These are phyloP conservation scores for Limenitis camilla DNA, from an alignment of 2,888 invertebrate species.

Conservation along the genomic window DNA sequence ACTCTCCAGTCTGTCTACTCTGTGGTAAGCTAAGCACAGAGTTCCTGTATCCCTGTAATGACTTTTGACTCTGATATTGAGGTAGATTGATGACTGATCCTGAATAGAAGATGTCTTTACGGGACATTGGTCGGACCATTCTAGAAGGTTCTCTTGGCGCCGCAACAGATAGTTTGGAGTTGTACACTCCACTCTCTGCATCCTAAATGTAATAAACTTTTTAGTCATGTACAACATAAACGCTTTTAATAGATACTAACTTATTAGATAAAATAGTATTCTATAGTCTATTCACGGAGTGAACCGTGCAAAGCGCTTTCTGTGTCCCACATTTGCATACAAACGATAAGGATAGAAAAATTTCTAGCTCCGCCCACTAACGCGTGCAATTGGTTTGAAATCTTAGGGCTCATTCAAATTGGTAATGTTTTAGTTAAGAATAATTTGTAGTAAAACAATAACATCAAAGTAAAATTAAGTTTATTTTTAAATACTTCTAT, in stretches of 20 bases:
- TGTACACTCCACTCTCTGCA: conserved; percentile 79
- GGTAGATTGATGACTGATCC: conserved; percentile 95
- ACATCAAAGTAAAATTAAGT: too few species aligned
- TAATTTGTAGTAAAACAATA: background rate
- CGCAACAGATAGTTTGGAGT: conserved; percentile 79
- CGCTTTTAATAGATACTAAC: too few species aligned
- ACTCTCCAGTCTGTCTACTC: conserved; percentile 77
- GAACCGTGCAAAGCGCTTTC: too few species aligned
- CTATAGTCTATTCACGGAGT: too few species aligned
- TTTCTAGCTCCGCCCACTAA: background rate
- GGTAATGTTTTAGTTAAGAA: background rate
- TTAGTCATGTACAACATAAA: too few species aligned
- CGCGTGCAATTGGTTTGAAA: background rate
- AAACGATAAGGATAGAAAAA: background rate
- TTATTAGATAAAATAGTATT: too few species aligned
- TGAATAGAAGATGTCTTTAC: conserved; percentile 98
- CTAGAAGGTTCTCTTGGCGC: conserved; percentile 58
- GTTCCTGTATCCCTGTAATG: conserved; percentile 90
- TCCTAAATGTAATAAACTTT: too few species aligned
- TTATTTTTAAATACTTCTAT: too few species aligned
- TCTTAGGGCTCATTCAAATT: background rate
- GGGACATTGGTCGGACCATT: conserved; percentile 91
- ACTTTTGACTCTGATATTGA: conserved; percentile 94
- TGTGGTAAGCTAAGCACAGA: conserved; percentile 91
- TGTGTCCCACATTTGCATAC: too few species aligned